phyloP scores from a whole-genome alignment of 2,113 vertebrate species.

The Phoxinus phoxinus region DNA sequence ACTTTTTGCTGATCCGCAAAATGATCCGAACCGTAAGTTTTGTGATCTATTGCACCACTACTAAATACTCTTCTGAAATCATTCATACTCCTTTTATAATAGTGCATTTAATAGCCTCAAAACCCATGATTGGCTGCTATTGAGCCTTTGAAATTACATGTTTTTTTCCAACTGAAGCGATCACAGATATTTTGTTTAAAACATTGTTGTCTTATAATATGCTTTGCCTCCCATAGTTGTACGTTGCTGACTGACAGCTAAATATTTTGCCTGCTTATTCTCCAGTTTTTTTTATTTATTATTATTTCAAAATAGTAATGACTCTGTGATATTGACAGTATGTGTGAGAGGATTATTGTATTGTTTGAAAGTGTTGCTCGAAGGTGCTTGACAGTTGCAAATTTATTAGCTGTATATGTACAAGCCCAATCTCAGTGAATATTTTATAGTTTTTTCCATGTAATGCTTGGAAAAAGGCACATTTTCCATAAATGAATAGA shows the following conservation, averaged over 20 bases:
- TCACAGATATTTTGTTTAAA: not conserved
- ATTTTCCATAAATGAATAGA: not conserved
- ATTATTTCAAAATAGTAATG: not conserved
- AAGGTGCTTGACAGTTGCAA: not conserved
- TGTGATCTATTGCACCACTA: too few species aligned
- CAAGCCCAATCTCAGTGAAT: not conserved
- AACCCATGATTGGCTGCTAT: not conserved
- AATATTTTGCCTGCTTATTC: not conserved
- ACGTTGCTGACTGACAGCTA: constrained; percentile 9
- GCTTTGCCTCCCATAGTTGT: not conserved
- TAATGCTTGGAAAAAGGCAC: constrained; percentile 17
- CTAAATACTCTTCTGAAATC: not conserved
- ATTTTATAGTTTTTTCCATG: not conserved
- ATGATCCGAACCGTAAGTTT: too few species aligned
- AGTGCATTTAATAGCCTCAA: not conserved
- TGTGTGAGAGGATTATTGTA: not conserved
- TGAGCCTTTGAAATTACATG: not conserved
- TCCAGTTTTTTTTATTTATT: not conserved
- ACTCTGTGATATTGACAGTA: not conserved
- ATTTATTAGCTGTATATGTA: not conserved
- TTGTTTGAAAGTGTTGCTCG: not conserved
- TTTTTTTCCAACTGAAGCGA: not conserved
- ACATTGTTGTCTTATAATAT: constrained; percentile 12
- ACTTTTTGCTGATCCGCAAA: too few species aligned
- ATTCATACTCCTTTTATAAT: not conserved